Percentiles rank a stretch among this genome's conserved stretches.
Conservation (phyloP, 2,888 invertebrate species). For the Ctena decussata region DNA sequence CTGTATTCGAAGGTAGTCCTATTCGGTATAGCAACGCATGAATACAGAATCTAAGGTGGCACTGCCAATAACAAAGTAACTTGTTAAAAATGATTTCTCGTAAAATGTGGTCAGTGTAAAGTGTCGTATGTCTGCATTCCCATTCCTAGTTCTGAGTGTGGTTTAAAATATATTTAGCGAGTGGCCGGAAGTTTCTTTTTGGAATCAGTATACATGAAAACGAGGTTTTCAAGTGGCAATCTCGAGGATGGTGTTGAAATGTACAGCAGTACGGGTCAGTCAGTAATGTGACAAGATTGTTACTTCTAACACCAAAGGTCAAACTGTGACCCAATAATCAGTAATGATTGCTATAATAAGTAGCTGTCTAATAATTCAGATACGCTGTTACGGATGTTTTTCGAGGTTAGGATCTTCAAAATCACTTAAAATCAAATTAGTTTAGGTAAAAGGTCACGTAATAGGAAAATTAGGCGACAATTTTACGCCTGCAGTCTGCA, state of each 20-base stretch:
- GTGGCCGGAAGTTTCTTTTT: no score
- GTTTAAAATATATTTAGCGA: no score
- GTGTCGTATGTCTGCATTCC: no score
- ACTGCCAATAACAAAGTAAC: no score
- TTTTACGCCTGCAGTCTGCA: not conserved
- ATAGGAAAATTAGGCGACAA: slow-evolving; percentile 4
- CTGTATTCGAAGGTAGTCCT: no score
- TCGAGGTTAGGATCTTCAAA: not conserved
- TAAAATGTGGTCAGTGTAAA: no score
- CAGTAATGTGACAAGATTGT: not conserved
- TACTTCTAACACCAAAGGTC: not conserved
- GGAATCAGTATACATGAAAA: no score
- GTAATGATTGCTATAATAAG: not conserved
- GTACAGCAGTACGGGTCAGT: not conserved
- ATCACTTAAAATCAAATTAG: not conserved
- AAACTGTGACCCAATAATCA: not conserved
- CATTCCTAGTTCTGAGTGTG: no score
- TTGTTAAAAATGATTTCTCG: no score
- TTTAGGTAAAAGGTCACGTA: not conserved
- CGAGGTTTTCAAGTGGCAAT: no score
- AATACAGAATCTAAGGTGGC: no score
- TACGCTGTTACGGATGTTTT: not conserved
- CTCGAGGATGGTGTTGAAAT: not conserved
- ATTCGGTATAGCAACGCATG: no score
- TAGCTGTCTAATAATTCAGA: not conserved